These are phyloP conservation scores for Penaeus chinensis DNA, from an alignment of 1,140 invertebrate species.

Conservation along the genomic window DNA sequence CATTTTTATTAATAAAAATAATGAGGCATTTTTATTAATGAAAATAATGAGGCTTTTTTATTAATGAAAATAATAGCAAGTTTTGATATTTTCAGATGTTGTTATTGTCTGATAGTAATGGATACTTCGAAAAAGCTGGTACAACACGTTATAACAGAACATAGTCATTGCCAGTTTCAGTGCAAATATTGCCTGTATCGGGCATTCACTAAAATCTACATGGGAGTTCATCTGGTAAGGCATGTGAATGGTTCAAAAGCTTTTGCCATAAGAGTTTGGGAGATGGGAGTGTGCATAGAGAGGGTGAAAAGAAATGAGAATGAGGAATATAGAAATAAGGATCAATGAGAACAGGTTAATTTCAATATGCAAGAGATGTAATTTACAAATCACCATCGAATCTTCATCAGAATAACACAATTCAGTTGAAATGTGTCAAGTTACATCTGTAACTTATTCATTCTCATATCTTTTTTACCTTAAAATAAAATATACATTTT, in stretches of 20 bases:
- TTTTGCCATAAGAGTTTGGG: not conserved
- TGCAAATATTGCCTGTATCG: conserved; percentile 75
- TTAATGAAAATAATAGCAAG: conserved; percentile 44
- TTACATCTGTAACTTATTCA: too few species aligned
- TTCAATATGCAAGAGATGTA: too few species aligned
- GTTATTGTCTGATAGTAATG: conserved; percentile 68
- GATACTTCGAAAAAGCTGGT: conserved; percentile 63
- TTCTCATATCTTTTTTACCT: too few species aligned
- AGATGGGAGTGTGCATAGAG: not conserved
- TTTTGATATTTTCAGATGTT: conserved; percentile 66
- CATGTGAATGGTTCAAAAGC: not conserved
- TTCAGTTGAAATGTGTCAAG: too few species aligned
- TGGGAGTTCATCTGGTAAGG: conserved; percentile 72
- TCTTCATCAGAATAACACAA: too few species aligned
- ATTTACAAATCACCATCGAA: too few species aligned
- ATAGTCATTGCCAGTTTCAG: conserved; percentile 71
- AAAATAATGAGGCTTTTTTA: too few species aligned
- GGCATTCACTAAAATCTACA: conserved; percentile 70
- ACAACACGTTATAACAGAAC: conserved; percentile 69
- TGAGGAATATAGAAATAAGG: not conserved
- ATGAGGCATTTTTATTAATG: too few species aligned
- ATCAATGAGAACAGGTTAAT: not conserved
- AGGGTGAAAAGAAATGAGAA: too few species aligned
- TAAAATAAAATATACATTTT: too few species aligned
- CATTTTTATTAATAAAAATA: conserved; percentile 39